Base-by-base conservation (phyloP, 1,140 invertebrate species). In the Atta cephalotes region DNA sequence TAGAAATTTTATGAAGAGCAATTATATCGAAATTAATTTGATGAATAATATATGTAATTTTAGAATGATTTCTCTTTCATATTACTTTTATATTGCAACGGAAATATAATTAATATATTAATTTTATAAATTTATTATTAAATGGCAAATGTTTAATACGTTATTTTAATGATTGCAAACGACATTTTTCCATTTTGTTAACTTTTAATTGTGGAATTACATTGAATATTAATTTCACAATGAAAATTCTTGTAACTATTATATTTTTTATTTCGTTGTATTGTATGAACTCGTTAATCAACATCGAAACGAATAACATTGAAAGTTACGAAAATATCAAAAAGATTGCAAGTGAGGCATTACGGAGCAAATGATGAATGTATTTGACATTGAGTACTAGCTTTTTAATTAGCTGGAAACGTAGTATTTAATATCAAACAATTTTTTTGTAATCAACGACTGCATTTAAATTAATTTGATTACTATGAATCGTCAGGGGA, bases 401-500 rank as follows among this genome's bases (percentile, higher is more conserved):
- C 35, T 84, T 74, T 84, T 84, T 84, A 84, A 84, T 84, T 84
- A 84, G 58, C 70, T 49, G 60, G 70, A 84, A 84, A 84, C 39
- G 80, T 58, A 71, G 51, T 84, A 84, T 84, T 84, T 84, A 84
- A 84, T 84, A 84, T 84, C 39, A 74, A 84, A 51, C 70, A 80
- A 80, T 84, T 74, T 78, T 84, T 62, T 74, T 39, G 51, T 62
- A 63, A 84, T 74, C 56, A 58, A 49, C 56, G 45, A 62, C 56
- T 49, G 68, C 58, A 58, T 76, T 74, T 74, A 84, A 74, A 89
- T 87, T 76, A 84, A 79, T 87, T 89, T 66, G 63, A 66, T 76
- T 78, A 58, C 63, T 65, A 45, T 79, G 63, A 85, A 65, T 85
- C 21, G 28, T 39, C 35, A 63, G 31, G 77, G 28, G 71, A 58